phyloP scores from a whole-genome alignment of 2,113 vertebrate species.

The Pluvianellus socialis region DNA sequence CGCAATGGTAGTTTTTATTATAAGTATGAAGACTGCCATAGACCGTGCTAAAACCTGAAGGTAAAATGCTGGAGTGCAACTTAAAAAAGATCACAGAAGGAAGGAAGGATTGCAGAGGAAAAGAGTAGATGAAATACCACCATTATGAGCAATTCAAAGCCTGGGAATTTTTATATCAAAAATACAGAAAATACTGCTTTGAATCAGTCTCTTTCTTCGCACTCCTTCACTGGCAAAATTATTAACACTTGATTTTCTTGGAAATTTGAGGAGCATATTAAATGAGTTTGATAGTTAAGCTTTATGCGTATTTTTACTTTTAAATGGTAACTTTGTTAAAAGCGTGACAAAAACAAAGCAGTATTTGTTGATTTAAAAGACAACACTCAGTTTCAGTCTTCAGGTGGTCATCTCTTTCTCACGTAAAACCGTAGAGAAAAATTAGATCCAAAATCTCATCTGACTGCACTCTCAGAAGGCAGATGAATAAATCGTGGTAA shows the following conservation, averaged over 20 bases:
- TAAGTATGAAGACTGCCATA: not conserved
- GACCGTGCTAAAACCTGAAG: not conserved
- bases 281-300: not conserved
- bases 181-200: not conserved
- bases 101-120: not conserved
- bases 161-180: not conserved
- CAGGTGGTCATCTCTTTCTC: not conserved
- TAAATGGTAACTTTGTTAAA: not conserved
- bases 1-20: not conserved
- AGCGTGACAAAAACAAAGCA: not conserved
- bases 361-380: not conserved
- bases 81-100: not conserved
- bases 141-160: not conserved
- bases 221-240: not conserved
- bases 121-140: not conserved
- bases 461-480: not conserved
- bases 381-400: not conserved
- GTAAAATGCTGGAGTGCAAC: not conserved
- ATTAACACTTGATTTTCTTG: not conserved
- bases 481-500: not conserved
- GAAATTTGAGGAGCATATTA: not conserved
- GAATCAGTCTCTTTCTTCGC: not conserved
- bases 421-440: not conserved
- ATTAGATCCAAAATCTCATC: not conserved
- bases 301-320: not conserved